Evolutionary conservation across 2,113 vertebrate genomes (phyloP), one percentile per base, ranked within the genome.

Genomic region (Calypte anna): DNA sequence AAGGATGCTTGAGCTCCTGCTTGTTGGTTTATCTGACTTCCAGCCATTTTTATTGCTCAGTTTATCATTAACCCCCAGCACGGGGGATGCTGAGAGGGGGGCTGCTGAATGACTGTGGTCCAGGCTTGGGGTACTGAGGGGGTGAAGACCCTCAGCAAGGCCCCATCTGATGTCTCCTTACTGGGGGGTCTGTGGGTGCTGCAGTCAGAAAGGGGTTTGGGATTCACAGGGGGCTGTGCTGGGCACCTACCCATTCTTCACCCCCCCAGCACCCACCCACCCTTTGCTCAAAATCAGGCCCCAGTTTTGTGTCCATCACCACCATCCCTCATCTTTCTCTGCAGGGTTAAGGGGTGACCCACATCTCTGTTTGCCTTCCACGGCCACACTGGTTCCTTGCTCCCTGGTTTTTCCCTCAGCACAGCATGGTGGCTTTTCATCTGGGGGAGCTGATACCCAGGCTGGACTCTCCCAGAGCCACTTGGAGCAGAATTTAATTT

Each of bases 101-200:
- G 23, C 24, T 79, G 73, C 74, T 5, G 46, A 50, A 21, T 23
- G 3, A 31, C 27, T 24, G 54, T 36, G 20, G 30, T 3, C 2
- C 12, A 1, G 61, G 51, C 48, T 13, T 28, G 6, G 7, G 69
- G 4, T 10, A 21, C 83, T 24, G 20, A 14, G 66, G 80, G 51
- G 4, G 16, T 18, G 40, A 57, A 21, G 61, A 48, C 10, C 19
- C 2, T 0, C 25, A 0, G 10, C 10, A 4, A 21, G 33, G 43
- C 70, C 69, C 55, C 16, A 1, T 18, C 30, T 4, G 55, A 8
- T 9, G 10, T 30, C 51, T 33, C 14, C 57, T 4, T 40, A 44
- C 25, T 4, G 8, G 24, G 25, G 4, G 14, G 38, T 14, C 57
- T 30, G 43, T 31, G 9, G 14, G 3, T 4, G 46, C 82, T 40